Base-by-base conservation (phyloP, 2,888 invertebrate genomes). In the Tuberolachnus salignus region DNA sequence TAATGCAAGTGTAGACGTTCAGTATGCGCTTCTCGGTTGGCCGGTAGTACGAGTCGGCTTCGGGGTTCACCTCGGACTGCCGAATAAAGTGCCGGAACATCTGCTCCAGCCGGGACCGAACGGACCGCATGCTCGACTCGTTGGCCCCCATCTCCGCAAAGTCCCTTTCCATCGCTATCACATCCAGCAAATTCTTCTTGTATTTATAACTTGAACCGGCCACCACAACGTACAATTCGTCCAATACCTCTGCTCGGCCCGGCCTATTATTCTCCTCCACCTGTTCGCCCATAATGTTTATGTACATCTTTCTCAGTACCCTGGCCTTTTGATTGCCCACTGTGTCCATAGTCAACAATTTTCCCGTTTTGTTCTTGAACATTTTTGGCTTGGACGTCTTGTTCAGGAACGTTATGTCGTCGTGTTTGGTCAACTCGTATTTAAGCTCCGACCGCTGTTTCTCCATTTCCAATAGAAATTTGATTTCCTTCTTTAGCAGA, bases 291-390 rank as follows among this genome's bases (percentile, higher is more conserved):
- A 53, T 69, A 51, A 81, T 69, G 19, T 90, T 88, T 83, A 90
- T 88, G 84, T 93, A 94, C 19, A 94, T 87, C 82, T 90, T 90
- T 80, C 90, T 90, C 64, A 94, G 87, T 84, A 92, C 91, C 71
- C 91, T 89, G 19, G 93, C 94, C 83, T 91, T 90, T 84, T 94
- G 93, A 23, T 92, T 92, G 84, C 92, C 92, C 71, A 93, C 84
- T 0, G 94, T 92, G 83, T 95, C 92, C 92, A 96, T 91, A 82
- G 91, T 89, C 21, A 94, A 89, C 51, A 89, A 75, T 49, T 87
- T 88, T 23, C 91, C 91, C 83, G 92, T 92, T 83, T 90, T 90
- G 49, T 91, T 91, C 81, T 89, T 89, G 92, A 94, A 94, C 80
- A 90, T 89, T 59, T 92, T 88, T 0, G 96, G 92, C 82, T 89